Conservation (phyloP, 2,113 vertebrate genomes). For the Atrichornis clamosus region DNA sequence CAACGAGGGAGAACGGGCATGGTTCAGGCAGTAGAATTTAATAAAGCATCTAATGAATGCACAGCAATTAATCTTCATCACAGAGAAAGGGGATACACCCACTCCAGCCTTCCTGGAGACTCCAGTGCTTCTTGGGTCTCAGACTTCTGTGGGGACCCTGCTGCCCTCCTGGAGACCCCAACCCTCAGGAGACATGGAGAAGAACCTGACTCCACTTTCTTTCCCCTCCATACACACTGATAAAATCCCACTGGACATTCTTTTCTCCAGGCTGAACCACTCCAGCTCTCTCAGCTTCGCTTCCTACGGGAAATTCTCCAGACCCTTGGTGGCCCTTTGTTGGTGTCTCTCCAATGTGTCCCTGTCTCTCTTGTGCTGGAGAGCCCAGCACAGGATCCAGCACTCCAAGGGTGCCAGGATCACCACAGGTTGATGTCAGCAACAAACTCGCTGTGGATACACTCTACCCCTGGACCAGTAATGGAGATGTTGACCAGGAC, state of each 20-base stretch:
- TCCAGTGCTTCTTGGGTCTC: too few relatives aligned
- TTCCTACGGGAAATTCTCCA: not conserved
- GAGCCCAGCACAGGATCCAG: not conserved
- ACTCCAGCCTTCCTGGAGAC: not conserved
- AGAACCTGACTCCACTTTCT: not conserved
- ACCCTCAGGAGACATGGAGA: not conserved
- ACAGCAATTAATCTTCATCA: not conserved
- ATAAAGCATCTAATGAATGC: not conserved
- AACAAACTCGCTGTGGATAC: not conserved
- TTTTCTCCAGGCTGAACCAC: not conserved
- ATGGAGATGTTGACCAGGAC: not conserved
- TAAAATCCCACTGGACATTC: not conserved
- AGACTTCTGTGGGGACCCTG: not conserved
- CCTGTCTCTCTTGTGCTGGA: not conserved
- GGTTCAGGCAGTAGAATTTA: not conserved
- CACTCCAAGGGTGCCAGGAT: not conserved
- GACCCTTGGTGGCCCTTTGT: not conserved
- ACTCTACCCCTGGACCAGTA: not conserved
- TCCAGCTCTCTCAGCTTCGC: not conserved
- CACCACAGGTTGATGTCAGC: not conserved
- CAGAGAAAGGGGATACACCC: not conserved
- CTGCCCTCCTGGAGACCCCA: not conserved
- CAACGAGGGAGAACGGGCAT: accelerated
- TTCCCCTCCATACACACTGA: not conserved
- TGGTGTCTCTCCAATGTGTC: not conserved